Evolutionary conservation across 2,113 vertebrate species (phyloP).

Genomic region (Labeo rohita): DNA sequence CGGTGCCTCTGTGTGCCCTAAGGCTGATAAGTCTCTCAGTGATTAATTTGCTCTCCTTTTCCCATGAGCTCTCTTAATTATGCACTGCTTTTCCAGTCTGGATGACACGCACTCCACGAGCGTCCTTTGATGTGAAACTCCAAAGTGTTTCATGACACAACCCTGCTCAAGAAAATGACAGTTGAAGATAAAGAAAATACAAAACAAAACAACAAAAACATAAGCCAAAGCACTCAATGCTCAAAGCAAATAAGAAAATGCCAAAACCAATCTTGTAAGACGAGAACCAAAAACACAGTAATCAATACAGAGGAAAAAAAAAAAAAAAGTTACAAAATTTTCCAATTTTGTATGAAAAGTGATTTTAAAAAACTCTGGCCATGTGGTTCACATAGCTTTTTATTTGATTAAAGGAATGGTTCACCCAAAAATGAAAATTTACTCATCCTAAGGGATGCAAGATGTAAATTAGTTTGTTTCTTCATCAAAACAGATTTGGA

Average conservation of each 20-base stretch:
- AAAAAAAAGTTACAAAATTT: not conserved
- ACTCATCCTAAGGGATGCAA: no score
- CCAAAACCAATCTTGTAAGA: not conserved
- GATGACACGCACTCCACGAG: slow-evolving; percentile 27
- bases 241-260: not conserved
- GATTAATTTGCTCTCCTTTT: slow-evolving; percentile 50
- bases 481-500: no score
- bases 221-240: not conserved
- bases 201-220: slow-evolving; percentile 26
- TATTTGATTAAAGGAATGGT: not conserved
- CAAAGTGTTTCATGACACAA: slow-evolving; percentile 34
- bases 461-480: no score
- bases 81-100: slow-evolving; percentile 42
- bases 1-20: slow-evolving; percentile 11
- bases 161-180: slow-evolving; percentile 31
- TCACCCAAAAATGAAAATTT: no score
- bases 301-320: not conserved
- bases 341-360: not conserved
- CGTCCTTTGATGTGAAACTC: slow-evolving; percentile 41
- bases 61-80: slow-evolving; percentile 51
- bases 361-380: not conserved
- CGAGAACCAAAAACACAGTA: not conserved
- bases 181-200: slow-evolving; percentile 24
- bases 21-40: slow-evolving; percentile 49
- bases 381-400: not conserved